Evolutionary conservation across 2,888 invertebrate species (phyloP), one percentile per base, ranked within the genome.

Genomic region (Mactromeris polynyma): DNA sequence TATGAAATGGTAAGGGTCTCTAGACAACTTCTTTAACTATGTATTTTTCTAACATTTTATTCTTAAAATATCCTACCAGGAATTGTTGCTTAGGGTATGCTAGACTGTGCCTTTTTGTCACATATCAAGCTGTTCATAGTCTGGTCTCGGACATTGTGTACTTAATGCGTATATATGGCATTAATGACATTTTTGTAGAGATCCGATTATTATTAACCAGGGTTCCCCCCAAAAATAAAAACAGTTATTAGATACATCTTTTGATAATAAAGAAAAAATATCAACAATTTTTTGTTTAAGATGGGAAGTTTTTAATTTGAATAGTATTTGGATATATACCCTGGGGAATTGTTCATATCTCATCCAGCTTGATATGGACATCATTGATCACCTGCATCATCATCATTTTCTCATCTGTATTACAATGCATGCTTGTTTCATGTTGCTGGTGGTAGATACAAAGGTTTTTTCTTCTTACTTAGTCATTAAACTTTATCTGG

Each of bases 391-490:
- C 36, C 17, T 73, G 31, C 73, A 33, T 73, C 36, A 33, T 73
- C 33, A 73, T 73, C 36, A 17, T 73, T 36, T 36, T 19, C 19
- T n/a, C n/a, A n/a, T n/a, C n/a, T 26, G 21, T 31, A 31, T 17
- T 36, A 36, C 14, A 11, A 17, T 33, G 36, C 73, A 73, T 73
- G 73, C 73, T 19, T 73, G 73, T 33, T 73, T 4, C 19, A 36
- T 73, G 73, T 73, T 73, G 73, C 36, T 73, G 73, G 73, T 73
- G 73, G 73, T 73, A 33, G 73, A 11, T 73, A 73, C 4, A 26
- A 58, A 58, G n/a, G 36, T 19, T 73, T 36, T 33, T 31, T 36
- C 36, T 36, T n/a, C n/a, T 64, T n/a, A n/a, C n/a, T n/a, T n/a
- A n/a, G n/a, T n/a, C n/a, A n/a, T n/a, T n/a, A n/a, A n/a, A n/a